A percentile compares a stretch with the other conserved stretches of the same genome.
phyloP scores from a whole-genome alignment of 2,113 vertebrate genomes.

The Brachypodius melanocephalos region DNA sequence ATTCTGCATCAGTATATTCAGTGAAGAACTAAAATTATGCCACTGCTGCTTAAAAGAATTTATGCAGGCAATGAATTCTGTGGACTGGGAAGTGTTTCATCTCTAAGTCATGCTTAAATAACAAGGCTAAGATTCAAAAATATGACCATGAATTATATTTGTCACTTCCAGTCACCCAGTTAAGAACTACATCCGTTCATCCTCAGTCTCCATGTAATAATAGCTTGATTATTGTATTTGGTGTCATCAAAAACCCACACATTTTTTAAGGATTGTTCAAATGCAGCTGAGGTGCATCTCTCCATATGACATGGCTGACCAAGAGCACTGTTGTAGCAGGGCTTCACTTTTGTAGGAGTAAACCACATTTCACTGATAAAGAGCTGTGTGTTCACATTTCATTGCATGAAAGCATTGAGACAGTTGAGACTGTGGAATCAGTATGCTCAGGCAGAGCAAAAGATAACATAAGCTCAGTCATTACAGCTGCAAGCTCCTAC shows the following conservation, averaged over 20 bases:
- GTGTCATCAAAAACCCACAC: neutral
- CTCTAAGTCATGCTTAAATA: neutral
- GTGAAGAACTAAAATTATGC: neutral
- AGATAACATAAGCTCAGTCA: neutral
- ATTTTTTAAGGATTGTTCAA: neutral
- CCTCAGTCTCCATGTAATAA: neutral
- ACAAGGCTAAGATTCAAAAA: conserved; percentile 7
- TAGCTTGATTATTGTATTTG: neutral
- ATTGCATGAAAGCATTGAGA: neutral
- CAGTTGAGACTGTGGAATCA: neutral
- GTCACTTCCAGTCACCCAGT: neutral
- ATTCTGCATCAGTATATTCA: neutral
- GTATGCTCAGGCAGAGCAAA: neutral
- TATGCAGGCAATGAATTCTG: neutral
- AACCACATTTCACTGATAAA: neutral
- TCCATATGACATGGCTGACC: neutral
- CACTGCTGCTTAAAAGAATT: neutral
- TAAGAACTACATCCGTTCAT: neutral
- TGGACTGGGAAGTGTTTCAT: neutral
- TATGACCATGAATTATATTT: neutral
- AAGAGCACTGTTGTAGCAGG: neutral
- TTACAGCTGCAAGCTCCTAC: neutral
- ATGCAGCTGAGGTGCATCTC: neutral
- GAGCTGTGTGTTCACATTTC: neutral
- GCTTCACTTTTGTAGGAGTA: neutral